phyloP scores from a whole-genome alignment of 2,113 vertebrate species.

The Hassar affinis region DNA sequence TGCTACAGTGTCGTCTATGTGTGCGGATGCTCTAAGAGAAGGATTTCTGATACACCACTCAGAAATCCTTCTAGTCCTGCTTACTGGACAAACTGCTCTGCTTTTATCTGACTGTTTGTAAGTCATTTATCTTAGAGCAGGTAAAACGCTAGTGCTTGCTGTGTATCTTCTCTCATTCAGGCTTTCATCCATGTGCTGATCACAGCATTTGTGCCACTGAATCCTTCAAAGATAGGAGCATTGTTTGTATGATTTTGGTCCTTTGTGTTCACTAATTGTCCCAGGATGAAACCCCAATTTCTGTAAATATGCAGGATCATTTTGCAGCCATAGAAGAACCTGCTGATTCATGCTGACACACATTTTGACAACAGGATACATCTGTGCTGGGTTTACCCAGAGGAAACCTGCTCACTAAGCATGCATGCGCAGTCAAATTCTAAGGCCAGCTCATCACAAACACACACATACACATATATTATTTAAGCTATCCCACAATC shows the following conservation, averaged over 20 bases:
- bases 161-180: not conserved
- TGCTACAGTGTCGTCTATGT: not conserved
- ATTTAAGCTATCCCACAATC: conserved; percentile 13
- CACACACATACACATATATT: conserved; percentile 16
- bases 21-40: not conserved
- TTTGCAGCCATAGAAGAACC: not conserved
- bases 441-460: conserved; percentile 1
- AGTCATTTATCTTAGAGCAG: not conserved
- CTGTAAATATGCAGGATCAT: conserved; percentile 5
- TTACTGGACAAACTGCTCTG: not conserved
- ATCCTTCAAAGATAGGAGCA: not conserved
- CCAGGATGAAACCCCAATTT: not conserved
- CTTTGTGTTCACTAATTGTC: not conserved
- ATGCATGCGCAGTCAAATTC: not conserved
- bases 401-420: conserved; percentile 30
- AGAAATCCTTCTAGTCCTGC: not conserved
- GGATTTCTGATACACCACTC: not conserved
- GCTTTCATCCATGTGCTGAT: not conserved
- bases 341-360: conserved; percentile 31
- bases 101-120: conserved; percentile 12
- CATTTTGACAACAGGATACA: conserved; percentile 41
- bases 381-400: conserved; percentile 38
- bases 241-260: not conserved
- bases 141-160: not conserved
- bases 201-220: not conserved